phyloP scores from a whole-genome alignment of 2,888 invertebrate genomes.

The Atethmia centrago region DNA sequence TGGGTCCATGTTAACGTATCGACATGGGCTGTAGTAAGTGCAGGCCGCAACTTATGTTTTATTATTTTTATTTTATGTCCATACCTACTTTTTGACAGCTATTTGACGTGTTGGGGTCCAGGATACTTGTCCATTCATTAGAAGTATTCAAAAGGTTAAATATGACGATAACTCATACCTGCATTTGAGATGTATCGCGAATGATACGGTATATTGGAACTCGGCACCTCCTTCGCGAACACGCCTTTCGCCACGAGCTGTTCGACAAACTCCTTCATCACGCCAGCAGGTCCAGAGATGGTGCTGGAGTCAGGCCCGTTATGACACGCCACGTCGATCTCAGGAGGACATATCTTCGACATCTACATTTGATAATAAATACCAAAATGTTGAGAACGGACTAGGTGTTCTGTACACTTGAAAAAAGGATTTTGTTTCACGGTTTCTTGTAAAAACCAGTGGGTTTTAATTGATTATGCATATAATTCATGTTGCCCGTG shows the following conservation, averaged over 20 bases:
- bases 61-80: background rate
- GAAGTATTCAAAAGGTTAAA: background rate
- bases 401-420: no score
- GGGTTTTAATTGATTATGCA: background rate
- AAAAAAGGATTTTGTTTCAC: background rate
- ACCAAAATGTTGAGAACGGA: background rate
- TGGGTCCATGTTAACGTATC: background rate
- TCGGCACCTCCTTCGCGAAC: slow-evolving; percentile 87
- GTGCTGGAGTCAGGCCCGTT: slow-evolving; percentile 92
- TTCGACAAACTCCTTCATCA: slow-evolving; percentile 90
- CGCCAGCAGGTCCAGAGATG: slow-evolving; percentile 93
- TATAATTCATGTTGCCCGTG: no score
- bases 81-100: background rate
- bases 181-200: slow-evolving; percentile 80
- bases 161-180: background rate
- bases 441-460: background rate
- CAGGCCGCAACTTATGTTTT: no score
- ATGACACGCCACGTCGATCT: slow-evolving; percentile 89
- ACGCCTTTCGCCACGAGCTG: slow-evolving; percentile 78
- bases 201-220: slow-evolving; percentile 97
- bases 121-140: background rate
- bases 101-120: background rate
- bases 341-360: slow-evolving; percentile 85
- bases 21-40: background rate
- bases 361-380: slow-evolving; percentile 66